Conservation (phyloP, 2,888 invertebrate genomes). For the Epicampocera succincta region DNA sequence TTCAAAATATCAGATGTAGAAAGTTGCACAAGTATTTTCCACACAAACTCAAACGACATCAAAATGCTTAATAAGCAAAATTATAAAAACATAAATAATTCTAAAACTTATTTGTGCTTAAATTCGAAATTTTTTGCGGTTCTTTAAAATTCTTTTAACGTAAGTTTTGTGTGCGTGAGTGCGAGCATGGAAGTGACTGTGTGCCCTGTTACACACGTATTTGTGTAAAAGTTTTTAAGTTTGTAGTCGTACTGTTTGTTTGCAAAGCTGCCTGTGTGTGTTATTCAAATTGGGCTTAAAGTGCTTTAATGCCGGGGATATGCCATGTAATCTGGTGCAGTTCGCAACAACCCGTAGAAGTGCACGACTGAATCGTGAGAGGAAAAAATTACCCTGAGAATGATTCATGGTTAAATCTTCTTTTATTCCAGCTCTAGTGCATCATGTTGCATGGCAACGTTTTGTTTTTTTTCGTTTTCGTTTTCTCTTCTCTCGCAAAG, state of each 20-base stretch:
- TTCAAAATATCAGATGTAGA: too few species aligned
- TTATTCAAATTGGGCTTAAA: slow-evolving; percentile 63
- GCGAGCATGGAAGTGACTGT: background rate
- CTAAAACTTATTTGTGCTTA: slow-evolving; percentile 49
- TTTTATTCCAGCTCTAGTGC: background rate
- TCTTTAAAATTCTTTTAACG: slow-evolving; percentile 3
- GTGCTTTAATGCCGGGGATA: slow-evolving; percentile 40
- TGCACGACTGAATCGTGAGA: slow-evolving; percentile 39
- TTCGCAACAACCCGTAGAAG: slow-evolving; percentile 50
- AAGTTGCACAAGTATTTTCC: background rate
- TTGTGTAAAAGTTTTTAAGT: too few species aligned
- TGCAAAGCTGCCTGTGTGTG: slow-evolving; percentile 20
- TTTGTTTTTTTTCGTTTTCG: too few species aligned
- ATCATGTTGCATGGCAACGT: background rate
- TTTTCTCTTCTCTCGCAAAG: background rate
- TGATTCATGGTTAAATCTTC: slow-evolving; percentile 56
- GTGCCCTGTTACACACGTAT: background rate
- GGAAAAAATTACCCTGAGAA: slow-evolving; percentile 30
- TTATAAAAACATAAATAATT: slow-evolving; percentile 47
- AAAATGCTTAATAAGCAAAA: slow-evolving; percentile 43
- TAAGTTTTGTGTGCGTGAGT: background rate
- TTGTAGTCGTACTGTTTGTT: background rate
- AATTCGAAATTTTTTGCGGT: slow-evolving; percentile 21
- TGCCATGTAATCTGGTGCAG: slow-evolving; percentile 50
- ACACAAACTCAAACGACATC: slow-evolving; percentile 9